A percentile compares a stretch with the other conserved stretches of the same genome.
These are phyloP conservation scores for Takifugu bimaculatus DNA, from an alignment of 2,113 vertebrate genomes.

Conservation along the genomic window DNA sequence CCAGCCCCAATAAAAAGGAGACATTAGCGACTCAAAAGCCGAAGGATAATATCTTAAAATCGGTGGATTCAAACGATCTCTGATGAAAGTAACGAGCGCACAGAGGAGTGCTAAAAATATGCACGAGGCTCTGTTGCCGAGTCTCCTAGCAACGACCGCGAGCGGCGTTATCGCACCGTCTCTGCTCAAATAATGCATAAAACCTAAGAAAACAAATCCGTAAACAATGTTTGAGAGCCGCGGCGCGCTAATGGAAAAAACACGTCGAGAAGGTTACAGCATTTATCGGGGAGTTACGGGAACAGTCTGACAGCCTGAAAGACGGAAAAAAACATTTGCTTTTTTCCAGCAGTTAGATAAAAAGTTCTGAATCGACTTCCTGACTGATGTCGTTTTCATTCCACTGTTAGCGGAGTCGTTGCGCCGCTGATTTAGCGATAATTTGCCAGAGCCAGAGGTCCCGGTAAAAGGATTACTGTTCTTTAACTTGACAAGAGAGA, in stretches of 20 bases:
- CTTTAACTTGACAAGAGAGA: background rate
- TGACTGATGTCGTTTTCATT: too few species aligned
- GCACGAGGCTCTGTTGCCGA: slow-evolving; percentile 20
- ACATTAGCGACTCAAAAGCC: slow-evolving; percentile 22
- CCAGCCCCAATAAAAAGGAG: background rate
- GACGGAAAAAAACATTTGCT: too few species aligned
- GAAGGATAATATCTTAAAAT: slow-evolving; percentile 29
- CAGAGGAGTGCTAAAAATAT: slow-evolving; percentile 25
- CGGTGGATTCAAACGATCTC: slow-evolving; percentile 40
- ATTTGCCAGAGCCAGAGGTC: too few species aligned
- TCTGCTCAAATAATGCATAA: slow-evolving; percentile 20
- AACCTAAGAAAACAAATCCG: background rate
- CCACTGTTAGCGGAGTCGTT: too few species aligned
- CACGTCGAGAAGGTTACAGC: background rate
- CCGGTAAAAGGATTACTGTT: too few species aligned
- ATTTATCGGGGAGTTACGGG: background rate
- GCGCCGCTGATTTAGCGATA: too few species aligned
- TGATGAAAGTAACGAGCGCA: slow-evolving; percentile 32
- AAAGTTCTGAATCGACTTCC: too few species aligned
- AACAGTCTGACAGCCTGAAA: background rate
- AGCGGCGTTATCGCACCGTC: slow-evolving; percentile 35
- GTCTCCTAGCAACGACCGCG: slow-evolving; percentile 50
- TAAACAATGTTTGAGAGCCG: background rate
- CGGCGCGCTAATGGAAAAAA: background rate
- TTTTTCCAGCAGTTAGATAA: too few species aligned